Conservation (phyloP, 2,888 invertebrate species). For the Cylloceria caligata region DNA sequence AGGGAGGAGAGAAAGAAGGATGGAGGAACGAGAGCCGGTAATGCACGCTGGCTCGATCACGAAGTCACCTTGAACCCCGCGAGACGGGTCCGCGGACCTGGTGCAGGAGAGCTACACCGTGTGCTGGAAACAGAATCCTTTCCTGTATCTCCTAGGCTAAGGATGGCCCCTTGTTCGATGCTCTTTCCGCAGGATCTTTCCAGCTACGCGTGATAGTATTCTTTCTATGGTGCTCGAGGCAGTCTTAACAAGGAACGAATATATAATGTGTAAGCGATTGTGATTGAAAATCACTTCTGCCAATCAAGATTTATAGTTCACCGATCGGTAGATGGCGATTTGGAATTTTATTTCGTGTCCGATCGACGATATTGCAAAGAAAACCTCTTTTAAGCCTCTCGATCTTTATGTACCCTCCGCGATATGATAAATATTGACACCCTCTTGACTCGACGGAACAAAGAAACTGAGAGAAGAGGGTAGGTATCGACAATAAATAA, state of each 20-base stretch:
- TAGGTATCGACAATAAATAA: constrained; percentile 10
- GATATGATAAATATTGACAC: neutral
- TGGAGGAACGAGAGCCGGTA: constrained; percentile 67
- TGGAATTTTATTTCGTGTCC: no score
- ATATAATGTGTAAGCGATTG: no score
- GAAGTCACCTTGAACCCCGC: constrained; percentile 79
- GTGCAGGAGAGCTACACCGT: constrained; percentile 52
- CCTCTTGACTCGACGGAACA: neutral
- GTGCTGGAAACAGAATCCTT: constrained; percentile 66
- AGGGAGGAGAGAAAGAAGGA: constrained; percentile 49
- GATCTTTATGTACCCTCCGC: neutral
- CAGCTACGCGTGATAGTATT: neutral
- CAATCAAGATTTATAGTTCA: no score
- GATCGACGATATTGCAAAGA: neutral
- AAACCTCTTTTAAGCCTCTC: neutral
- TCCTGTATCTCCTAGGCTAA: constrained; percentile 46
- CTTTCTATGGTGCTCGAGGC: neutral
- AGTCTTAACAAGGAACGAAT: no score
- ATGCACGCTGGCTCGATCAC: constrained; percentile 77
- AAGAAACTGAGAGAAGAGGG: neutral
- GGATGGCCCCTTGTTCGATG: constrained; percentile 49
- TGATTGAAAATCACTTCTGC: no score
- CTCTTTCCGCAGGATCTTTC: constrained; percentile 3
- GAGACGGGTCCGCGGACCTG: constrained; percentile 71
- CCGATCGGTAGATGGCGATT: no score